These are phyloP conservation scores for Trimorus sp. DNA, from an alignment of 2,888 invertebrate species.

Conservation along the genomic window DNA sequence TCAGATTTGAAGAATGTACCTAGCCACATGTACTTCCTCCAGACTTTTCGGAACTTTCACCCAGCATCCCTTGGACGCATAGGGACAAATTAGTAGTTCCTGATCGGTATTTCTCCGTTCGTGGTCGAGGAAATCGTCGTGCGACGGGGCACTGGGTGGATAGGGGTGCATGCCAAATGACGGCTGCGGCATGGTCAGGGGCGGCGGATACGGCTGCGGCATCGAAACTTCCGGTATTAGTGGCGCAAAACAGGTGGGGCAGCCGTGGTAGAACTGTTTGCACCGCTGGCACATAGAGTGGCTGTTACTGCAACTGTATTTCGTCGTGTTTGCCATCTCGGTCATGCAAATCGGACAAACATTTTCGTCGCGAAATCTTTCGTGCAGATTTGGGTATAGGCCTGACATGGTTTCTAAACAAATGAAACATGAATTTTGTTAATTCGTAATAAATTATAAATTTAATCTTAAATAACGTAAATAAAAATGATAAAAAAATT, in stretches of 20 bases:
- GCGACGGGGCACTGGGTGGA: constrained; percentile 71
- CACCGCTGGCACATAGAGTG: constrained; percentile 74
- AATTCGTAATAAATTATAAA: too few relatives aligned
- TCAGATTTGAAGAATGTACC: constrained; percentile 67
- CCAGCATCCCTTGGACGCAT: constrained; percentile 73
- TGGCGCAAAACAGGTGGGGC: constrained; percentile 73
- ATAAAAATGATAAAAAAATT: too few relatives aligned
- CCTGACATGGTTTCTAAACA: constrained; percentile 69
- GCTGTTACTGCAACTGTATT: constrained; percentile 70
- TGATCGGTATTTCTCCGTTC: constrained; percentile 69
- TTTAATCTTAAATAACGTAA: too few relatives aligned
- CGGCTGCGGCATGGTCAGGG: constrained; percentile 15
- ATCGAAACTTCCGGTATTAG: constrained; percentile 56
- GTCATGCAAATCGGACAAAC: constrained; percentile 77
- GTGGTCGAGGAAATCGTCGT: constrained; percentile 66
- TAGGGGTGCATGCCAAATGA: constrained; percentile 38
- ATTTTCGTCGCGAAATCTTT: constrained; percentile 73
- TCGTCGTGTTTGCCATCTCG: constrained; percentile 72
- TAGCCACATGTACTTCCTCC: constrained; percentile 70
- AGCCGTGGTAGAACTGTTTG: constrained; percentile 76
- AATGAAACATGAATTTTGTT: too few relatives aligned
- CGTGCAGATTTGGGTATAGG: constrained; percentile 74
- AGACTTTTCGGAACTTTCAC: constrained; percentile 70
- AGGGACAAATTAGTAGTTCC: constrained; percentile 72
- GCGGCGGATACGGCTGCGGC: neutral